Evolutionary conservation across 2,113 vertebrate species (phyloP), one percentile per base, ranked within the genome.

Genomic region (Ursus arctos): DNA sequence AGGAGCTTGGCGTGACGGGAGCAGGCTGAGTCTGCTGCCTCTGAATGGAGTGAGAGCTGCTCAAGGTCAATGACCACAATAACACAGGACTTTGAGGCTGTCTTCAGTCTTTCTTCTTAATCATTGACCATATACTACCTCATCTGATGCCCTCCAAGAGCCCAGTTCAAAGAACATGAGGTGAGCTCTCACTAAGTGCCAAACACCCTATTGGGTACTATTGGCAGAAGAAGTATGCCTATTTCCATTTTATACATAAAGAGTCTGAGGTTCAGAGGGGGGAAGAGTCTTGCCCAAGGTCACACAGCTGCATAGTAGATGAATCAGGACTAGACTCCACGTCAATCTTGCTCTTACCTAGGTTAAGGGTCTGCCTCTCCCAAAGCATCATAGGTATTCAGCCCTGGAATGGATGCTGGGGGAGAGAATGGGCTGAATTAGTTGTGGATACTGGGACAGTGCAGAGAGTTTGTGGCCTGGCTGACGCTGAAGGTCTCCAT

Each of bases 51-150:
- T 95, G 63, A 97, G 87, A 95, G 19, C n/a, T 87, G 55, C 43
- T 72, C 53, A 84, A 96, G 57, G 65, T 67, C 92, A 77, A 51
- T 49, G 81, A 85, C 80, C 49, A 51, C 5, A 72, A 57, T 80
- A 71, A 53, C 76, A 13, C 57, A 96, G 36, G 31, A 87, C 16
- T 88, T 84, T 36, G 28, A 81, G 43, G n/a, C 31, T 80, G 33
- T 59, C 53, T 51, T 83, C 86, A 26, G n/a, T 79, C 28, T 88
- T 61, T 97, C 40, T 96, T 88, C 93, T 71, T 88, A 84, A 88
- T 76, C 81, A 71, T 4, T 43, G 49, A 49, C 65, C 51, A 40
- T 49, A 12, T 82, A 74, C 15, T 14, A 15, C 49, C 12, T 91
- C 40, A 79, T 55, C 85, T 77, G 36, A 33, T 91, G 12, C 33